Base-by-base conservation (phyloP, 2,888 invertebrate species). In the Chloroclystis v-ata region DNA sequence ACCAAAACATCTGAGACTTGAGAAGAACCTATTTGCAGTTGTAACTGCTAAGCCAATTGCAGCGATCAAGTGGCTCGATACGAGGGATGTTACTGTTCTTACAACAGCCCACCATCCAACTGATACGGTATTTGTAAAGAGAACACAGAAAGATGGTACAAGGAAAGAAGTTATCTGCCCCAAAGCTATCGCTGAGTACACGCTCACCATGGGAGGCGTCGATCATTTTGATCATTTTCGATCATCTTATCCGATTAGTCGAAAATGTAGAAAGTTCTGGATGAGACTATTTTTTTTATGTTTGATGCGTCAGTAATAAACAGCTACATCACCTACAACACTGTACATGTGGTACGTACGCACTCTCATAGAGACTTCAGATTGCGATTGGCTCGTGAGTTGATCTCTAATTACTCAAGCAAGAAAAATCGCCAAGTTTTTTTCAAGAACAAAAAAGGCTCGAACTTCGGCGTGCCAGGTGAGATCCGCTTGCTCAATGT, bases 401-500 rank as follows among this genome's bases (percentile, higher is more conserved):
- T 11, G 12, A 12, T 29, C 5, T 10, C 10, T 7, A 11, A 12
- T 12, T 29, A 29, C 6, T 7, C 37, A 40, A 37, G 11, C 43
- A 45, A 46, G 32, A 49, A 11, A 43, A 43, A 45, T 35, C 33
- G 32, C 13, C 29, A 35, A 40, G 38, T 43, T 40, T 12, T 37
- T 35, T 46, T 52, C 33, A 56, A 54, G 53, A 59, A 56, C 28
- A 57, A 57, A 44, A 58, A 56, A 42, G 60, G 63, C 14, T 47
- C 49, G 25, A 45, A 32, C 37, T 66, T 66, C 46, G 63, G 67
- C 20, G 63, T 69, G 13, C 64, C 64, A n/a, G 61, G 67, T 32
- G 65, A 64, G 35, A 61, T 67, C 37, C 66, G 65, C 13, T 49
- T 68, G 16, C 38, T 59, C n/a, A 65, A 65, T 57, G 60, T 63